Percentiles rank a stretch among this genome's conserved stretches.
Evolutionary conservation across 2,888 invertebrate species (phyloP).

Genomic region (Drosophila histrio): DNA sequence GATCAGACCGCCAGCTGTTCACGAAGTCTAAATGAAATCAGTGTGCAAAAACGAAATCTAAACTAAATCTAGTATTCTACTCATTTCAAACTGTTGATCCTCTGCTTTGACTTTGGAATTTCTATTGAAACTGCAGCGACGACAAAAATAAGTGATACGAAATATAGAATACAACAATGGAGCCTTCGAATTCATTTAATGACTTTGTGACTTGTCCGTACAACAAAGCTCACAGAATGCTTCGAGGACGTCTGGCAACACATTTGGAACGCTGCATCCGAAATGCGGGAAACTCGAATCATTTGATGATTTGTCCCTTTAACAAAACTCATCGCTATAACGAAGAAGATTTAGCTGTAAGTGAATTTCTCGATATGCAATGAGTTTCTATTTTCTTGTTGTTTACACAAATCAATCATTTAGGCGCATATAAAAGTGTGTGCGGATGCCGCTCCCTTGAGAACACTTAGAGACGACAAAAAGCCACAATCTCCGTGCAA

Average conservation of each 20-base stretch:
- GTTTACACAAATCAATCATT: neutral
- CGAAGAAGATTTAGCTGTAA: conserved; percentile 16
- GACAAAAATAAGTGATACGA: neutral
- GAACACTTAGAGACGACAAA: neutral
- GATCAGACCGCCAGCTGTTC: too few species aligned
- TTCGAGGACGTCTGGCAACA: conserved; percentile 27
- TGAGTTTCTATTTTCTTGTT: neutral
- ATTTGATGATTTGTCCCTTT: conserved; percentile 24
- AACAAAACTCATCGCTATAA: conserved; percentile 28
- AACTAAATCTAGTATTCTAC: too few species aligned
- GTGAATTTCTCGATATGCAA: neutral
- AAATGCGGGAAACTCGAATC: accelerated
- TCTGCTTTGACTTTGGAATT: too few species aligned
- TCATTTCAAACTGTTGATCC: too few species aligned
- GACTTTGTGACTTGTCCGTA: conserved; percentile 39
- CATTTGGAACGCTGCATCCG: conserved; percentile 41
- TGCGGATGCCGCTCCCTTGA: neutral
- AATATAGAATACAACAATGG: conserved; percentile 18
- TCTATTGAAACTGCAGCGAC: too few species aligned
- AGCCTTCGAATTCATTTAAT: conserved; percentile 10
- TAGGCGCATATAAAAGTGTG: conserved; percentile 36
- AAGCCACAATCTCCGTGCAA: too few species aligned
- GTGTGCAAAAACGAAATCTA: too few species aligned
- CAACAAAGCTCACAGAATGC: conserved; percentile 23
- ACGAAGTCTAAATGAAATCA: too few species aligned